Evolutionary conservation across 2,888 invertebrate genomes (phyloP), one percentile per base, ranked within the genome.

Genomic region (Latrodectus elegans): DNA sequence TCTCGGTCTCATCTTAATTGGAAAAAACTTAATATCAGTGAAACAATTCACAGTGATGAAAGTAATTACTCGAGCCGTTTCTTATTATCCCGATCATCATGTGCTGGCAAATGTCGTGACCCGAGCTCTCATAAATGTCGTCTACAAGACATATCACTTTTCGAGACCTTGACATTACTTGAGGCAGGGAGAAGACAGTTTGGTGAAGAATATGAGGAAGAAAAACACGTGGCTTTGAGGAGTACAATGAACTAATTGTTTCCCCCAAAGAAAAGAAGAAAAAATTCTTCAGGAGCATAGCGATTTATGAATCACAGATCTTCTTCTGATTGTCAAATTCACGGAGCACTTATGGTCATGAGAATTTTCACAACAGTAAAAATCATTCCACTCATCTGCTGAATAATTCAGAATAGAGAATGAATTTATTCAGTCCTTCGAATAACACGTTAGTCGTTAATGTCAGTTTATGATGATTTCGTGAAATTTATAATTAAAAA

Each of bases 221-320:
- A 53, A 79, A 60, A 79, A 70, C 38, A 73, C 17, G 26, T 22
- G 49, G 17, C 65, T 17, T 1, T 60, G 12, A 15, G n/a, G 60
- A 82, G 75, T 64, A 82, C 82, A 82, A 82, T 22, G 82, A 70
- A 51, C 82, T 68, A 60, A 82, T 82, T 75, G 82, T 74, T 70
- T 71, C 4, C 51, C 14, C 17, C 22, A 67, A 8, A n/a, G n/a
- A n/a, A 12, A 12, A 11, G 68, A 26, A 68, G 17, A 12, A 68
- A 17, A 17, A 17, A 15, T 60, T 60, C 60, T 11, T 55, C 9
- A n/a, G 12, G n/a, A 15, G 14, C 14, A 60, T 60, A n/a, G 60
- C 14, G 60, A 60, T 60, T 60, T 60, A 60, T 60, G 6, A 60
- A 60, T 68, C 68, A 17, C 26, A 8, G 17, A 26, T 68, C 17